Percentiles rank a stretch among this genome's conserved stretches.
Evolutionary conservation across 2,113 vertebrate genomes (phyloP).

Genomic region (Lepus timidus): DNA sequence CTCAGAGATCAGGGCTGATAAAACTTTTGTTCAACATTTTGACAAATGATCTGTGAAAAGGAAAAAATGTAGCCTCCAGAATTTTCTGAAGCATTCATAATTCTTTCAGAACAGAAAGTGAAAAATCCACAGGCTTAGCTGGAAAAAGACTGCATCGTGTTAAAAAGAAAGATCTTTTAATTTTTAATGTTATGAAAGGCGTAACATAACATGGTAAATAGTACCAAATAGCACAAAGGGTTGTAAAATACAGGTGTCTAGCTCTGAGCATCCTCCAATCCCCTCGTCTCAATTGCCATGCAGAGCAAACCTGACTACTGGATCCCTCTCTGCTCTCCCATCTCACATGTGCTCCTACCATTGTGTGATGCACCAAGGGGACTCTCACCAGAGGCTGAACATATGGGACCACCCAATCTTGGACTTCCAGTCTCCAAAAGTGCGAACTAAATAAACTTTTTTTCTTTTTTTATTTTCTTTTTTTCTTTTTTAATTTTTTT

Average conservation of each 20-base stretch:
- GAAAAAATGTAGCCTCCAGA: background rate
- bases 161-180: background rate
- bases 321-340: background rate
- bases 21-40: slow-evolving; percentile 16
- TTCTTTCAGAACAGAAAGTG: background rate
- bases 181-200: slow-evolving; percentile 1
- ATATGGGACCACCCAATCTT: background rate
- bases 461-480: background rate
- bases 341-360: background rate
- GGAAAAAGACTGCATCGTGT: background rate
- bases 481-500: too few species aligned
- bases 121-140: background rate
- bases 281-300: background rate
- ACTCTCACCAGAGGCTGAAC: background rate
- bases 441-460: too few species aligned
- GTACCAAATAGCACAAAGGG: background rate
- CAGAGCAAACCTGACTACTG: background rate
- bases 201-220: background rate
- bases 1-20: slow-evolving; percentile 22
- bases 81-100: background rate
- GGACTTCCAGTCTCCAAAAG: background rate
- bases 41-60: background rate
- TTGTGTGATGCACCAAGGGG: background rate
- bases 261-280: background rate
- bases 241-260: background rate